A percentile compares a stretch with the other conserved stretches of the same genome.
phyloP scores from a whole-genome alignment of 2,113 vertebrate genomes.

The Cyanoderma ruficeps region DNA sequence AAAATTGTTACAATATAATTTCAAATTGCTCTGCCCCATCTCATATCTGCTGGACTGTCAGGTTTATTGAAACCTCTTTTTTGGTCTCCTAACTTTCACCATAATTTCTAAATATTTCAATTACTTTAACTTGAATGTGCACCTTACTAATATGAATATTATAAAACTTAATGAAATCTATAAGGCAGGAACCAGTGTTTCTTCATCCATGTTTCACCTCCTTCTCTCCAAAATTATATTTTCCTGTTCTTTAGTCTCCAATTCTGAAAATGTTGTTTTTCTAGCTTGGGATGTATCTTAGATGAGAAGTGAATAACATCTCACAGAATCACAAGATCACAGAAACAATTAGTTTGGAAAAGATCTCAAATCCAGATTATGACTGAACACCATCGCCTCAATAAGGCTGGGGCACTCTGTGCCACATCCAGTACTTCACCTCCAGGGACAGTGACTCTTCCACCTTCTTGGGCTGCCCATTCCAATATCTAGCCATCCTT shows the following conservation, averaged over 20 bases:
- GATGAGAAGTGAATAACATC: neutral
- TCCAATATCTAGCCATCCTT: neutral
- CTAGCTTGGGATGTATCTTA: neutral
- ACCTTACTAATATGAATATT: neutral
- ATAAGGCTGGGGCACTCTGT: too few species aligned
- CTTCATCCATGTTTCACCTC: neutral
- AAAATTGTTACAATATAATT: neutral
- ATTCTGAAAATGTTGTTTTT: neutral
- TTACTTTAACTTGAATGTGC: neutral
- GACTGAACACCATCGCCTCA: neutral
- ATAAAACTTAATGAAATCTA: neutral
- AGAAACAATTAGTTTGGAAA: neutral
- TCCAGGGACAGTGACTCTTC: too few species aligned
- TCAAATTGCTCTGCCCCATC: rapidly evolving
- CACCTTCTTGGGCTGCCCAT: too few species aligned
- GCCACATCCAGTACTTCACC: too few species aligned
- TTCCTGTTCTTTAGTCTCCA: neutral
- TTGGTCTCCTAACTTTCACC: neutral
- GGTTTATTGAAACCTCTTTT: neutral
- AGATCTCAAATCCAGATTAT: neutral
- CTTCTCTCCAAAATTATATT: neutral
- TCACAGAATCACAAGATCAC: neutral
- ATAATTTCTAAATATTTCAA: neutral
- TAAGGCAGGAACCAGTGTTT: neutral
- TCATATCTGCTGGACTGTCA: neutral